phyloP scores from a whole-genome alignment of 2,888 invertebrate genomes.

The Amorpha juglandis region DNA sequence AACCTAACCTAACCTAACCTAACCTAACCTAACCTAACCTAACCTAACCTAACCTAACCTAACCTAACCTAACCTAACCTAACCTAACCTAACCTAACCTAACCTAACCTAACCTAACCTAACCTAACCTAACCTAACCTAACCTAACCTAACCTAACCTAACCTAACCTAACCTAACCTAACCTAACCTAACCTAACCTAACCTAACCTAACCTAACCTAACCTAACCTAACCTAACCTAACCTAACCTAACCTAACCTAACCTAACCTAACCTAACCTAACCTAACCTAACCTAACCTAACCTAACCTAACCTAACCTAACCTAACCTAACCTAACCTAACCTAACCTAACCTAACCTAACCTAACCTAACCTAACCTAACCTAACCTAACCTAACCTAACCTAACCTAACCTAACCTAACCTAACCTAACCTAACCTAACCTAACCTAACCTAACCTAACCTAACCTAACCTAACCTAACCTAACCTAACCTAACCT shows the following conservation, averaged over 20 bases:
- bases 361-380: slow-evolving; percentile 30
- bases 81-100: too few species aligned
- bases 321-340: slow-evolving; percentile 29
- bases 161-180: too few species aligned
- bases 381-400: slow-evolving; percentile 30
- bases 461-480: slow-evolving; percentile 27
- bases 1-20: slow-evolving; percentile 32
- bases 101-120: too few species aligned
- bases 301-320: slow-evolving; percentile 24
- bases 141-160: too few species aligned
- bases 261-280: slow-evolving; percentile 31
- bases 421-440: slow-evolving; percentile 26
- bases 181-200: too few species aligned
- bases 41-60: slow-evolving; percentile 32
- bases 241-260: slow-evolving; percentile 33
- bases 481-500: slow-evolving; percentile 29
- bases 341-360: slow-evolving; percentile 30
- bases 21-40: slow-evolving; percentile 32
- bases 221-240: slow-evolving; percentile 33
- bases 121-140: slow-evolving; percentile 33
- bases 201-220: slow-evolving; percentile 27
- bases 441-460: slow-evolving; percentile 28
- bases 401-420: slow-evolving; percentile 30
- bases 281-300: slow-evolving; percentile 30
- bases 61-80: slow-evolving; percentile 14